Base-by-base conservation (phyloP, 2,888 invertebrate species). In the Platycheirus albimanus region DNA sequence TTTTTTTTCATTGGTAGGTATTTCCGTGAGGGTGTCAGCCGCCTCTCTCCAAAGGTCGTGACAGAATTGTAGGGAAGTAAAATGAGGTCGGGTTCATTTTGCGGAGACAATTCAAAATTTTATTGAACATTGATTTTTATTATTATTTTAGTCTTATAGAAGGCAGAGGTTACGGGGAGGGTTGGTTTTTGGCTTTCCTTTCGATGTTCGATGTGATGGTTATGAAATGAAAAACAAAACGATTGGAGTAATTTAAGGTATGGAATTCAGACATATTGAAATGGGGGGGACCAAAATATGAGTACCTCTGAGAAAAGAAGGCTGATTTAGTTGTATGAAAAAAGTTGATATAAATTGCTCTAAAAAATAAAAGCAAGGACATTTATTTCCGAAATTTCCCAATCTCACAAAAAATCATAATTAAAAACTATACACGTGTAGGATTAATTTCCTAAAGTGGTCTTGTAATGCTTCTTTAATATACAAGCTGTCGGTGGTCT, bases 71-170 rank as follows among this genome's bases (percentile, higher is more conserved):
- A 6, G 28, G 17, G 3, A 28, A 8, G 28, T 24, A 15, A 36
- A n/a, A 36, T 43, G 30, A 17, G 30, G 13, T 30, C 24, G 20
- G 13, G 30, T 30, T 30, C 4, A 17, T 15, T 38, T 63, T 64
- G 51, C 17, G 41, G 41, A 75, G 64, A 66, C 64, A 76, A 61
- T 61, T 72, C 63, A 67, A 77, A 71, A 67, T 83, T 69, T 49
- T 69, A 64, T 66, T 71, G 71, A 71, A 70, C 36, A 58, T 11
- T 13, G 17, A 61, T 38, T 58, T 43, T 56, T 11, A 20, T 70
- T 56, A 58, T 56, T 67, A 15, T 75, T 38, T 3, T 0, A 6
- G 24, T n/a, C 36, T n/a, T 8, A 36, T 8, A 36, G n/a, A 51
- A n/a, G 5, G 8, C 0, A 3, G 20, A 1, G 1, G 8, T 24